These are phyloP conservation scores for Clunio marinus DNA, from an alignment of 2,888 invertebrate genomes.

Conservation along the genomic window DNA sequence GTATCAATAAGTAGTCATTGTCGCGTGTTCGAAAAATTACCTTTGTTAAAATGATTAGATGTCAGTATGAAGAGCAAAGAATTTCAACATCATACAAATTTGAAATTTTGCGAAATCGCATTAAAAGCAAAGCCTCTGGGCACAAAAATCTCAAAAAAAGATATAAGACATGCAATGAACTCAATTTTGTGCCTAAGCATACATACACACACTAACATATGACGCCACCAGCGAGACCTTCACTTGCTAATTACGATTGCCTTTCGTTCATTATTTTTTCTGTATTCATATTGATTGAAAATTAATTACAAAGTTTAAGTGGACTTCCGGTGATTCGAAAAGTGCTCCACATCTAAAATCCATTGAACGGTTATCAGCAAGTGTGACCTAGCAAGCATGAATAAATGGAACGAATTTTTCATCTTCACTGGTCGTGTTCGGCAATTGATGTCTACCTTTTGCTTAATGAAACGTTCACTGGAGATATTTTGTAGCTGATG, in stretches of 20 bases:
- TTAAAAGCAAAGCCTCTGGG: background rate
- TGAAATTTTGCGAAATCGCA: background rate
- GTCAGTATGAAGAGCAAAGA: too few relatives aligned
- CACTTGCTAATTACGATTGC: conserved; percentile 18
- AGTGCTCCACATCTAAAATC: conserved; percentile 24
- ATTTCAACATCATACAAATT: too few relatives aligned
- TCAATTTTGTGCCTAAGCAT: background rate
- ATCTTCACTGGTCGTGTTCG: conserved; percentile 23
- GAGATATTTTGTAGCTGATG: conserved; percentile 32
- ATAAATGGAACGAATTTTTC: conserved; percentile 38
- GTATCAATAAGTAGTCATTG: too few relatives aligned
- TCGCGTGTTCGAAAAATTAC: too few relatives aligned
- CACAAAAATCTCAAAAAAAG: background rate
- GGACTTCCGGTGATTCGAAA: conserved; percentile 28
- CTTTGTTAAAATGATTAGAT: too few relatives aligned
- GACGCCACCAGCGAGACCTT: background rate
- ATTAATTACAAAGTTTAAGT: conserved; percentile 29
- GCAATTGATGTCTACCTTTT: conserved; percentile 17
- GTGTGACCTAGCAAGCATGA: conserved; percentile 27
- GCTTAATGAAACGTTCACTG: conserved; percentile 28
- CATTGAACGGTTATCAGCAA: conserved; percentile 25
- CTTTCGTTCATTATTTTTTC: background rate
- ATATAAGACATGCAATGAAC: background rate
- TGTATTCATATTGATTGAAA: conserved; percentile 28
- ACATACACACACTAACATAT: background rate